Evolutionary conservation across 2,888 invertebrate species (phyloP).

Genomic region (Scrobipalpa costella): DNA sequence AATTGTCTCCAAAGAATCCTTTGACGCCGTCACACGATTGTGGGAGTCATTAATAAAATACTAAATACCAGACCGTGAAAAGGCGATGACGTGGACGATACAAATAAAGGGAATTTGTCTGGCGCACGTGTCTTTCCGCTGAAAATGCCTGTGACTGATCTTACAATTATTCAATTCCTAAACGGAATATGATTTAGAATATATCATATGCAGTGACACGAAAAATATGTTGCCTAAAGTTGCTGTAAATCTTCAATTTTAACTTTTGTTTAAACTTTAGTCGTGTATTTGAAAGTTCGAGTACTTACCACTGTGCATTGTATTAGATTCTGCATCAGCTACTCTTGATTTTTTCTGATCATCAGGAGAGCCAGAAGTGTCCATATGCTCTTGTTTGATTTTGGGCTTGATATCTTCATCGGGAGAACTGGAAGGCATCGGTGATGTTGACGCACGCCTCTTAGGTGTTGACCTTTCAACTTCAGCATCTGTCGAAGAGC

Average conservation of each 20-base stretch:
- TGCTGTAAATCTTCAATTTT: conserved; percentile 1
- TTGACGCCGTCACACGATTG: conserved; percentile 54
- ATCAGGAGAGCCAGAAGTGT: conserved; percentile 83
- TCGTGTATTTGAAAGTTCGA: not conserved
- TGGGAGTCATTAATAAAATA: conserved; percentile 70
- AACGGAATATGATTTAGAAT: not conserved
- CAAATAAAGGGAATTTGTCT: conserved; percentile 53
- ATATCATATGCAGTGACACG: not conserved
- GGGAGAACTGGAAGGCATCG: conserved; percentile 76
- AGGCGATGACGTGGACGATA: conserved; percentile 52
- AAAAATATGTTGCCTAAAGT: not conserved
- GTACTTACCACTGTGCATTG: conserved; percentile 94
- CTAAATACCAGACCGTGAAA: conserved; percentile 63
- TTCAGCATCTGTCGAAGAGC: conserved; percentile 59
- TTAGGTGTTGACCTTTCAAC: conserved; percentile 83
- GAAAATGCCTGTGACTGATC: conserved; percentile 29
- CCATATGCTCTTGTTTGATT: conserved; percentile 86
- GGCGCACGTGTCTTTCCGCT: conserved; percentile 51
- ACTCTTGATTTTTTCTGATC: conserved; percentile 88
- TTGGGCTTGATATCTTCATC: conserved; percentile 77
- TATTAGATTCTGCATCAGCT: conserved; percentile 94
- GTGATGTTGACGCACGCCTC: conserved; percentile 80
- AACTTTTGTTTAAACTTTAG: not conserved
- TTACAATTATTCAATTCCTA: conserved; percentile 25
- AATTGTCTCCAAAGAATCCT: conserved; percentile 70